Conservation (phyloP, 1,140 invertebrate genomes). For the Triops cancriformis region DNA sequence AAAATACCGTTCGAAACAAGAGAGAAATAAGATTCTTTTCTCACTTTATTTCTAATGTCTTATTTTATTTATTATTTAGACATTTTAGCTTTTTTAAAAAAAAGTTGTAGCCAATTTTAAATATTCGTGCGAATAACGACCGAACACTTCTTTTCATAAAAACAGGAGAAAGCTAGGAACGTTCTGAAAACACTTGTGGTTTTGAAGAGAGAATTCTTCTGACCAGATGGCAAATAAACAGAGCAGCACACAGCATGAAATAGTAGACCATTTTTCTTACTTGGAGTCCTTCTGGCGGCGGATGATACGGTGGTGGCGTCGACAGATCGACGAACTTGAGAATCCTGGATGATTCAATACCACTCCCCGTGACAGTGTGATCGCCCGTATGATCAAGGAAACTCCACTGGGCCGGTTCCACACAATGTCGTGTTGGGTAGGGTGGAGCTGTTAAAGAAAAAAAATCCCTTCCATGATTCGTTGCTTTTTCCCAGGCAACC, state of each 20-base stretch:
- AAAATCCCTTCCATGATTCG: slow-evolving; percentile 20
- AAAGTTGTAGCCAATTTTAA: no score
- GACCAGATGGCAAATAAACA: no score
- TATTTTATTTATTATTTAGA: no score
- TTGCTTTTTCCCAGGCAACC: neutral
- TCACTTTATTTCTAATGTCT: no score
- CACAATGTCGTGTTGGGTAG: slow-evolving; percentile 68
- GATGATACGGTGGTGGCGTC: slow-evolving; percentile 44
- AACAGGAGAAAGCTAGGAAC: no score
- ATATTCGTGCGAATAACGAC: no score
- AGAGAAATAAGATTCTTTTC: no score
- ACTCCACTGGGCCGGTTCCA: slow-evolving; percentile 68
- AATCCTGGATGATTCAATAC: slow-evolving; percentile 36
- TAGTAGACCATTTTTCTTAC: slow-evolving; percentile 24
- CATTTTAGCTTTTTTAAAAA: no score
- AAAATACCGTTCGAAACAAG: no score
- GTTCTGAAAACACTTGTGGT: no score
- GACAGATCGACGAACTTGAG: slow-evolving; percentile 42
- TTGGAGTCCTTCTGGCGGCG: slow-evolving; percentile 36
- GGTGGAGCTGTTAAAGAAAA: slow-evolving; percentile 55
- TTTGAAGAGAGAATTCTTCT: no score
- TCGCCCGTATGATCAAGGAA: slow-evolving; percentile 43
- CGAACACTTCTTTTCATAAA: no score
- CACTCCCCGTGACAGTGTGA: slow-evolving; percentile 36
- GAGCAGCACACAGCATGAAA: neutral